Evolutionary conservation across 1,140 invertebrate species (phyloP), one percentile per base, ranked within the genome.

Genomic region (Drosophila bocqueti): DNA sequence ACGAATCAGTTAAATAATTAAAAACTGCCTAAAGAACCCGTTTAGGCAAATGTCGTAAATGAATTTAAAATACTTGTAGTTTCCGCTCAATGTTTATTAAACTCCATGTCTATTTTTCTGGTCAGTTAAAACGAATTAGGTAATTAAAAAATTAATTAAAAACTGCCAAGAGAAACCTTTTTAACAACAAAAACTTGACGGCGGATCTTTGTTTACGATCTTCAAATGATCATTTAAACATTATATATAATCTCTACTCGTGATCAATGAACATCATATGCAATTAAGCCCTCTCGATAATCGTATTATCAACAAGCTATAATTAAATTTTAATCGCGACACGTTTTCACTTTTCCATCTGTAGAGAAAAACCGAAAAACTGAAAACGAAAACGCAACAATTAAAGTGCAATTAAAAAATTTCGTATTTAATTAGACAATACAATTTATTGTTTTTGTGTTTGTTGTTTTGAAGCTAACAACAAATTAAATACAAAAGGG

Each of bases 351-450:
- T 89, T 89, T 89, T 55, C 64, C 63, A 65, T 69, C 34, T 60
- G 49, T 61, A 29, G 45, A 75, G 36, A 65, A 68, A 57, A 43
- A 61, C 58, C 54, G 50, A 74, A 69, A 78, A 78, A 79, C 59
- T 74, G 54, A 69, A 80, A 64, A 78, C 54, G 50, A 69, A 87
- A 87, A 69, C 59, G 29, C 49, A 84, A 60, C 77, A 89, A 89
- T 89, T 87, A 87, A 84, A 84, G 61, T 50, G 63, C 74, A 89
- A 89, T 89, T 89, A 90, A 84, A 87, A 87, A 65, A 46, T 75
- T 81, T 81, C 50, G n/a, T 67, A 76, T 61, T 79, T 71, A 81
- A 74, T 78, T 71, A 68, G 31, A 59, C 63, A 49, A 36, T 47
- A 47, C 36, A 8, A 43, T 47, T 34, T 60, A 47, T 73, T 62